Percentiles rank a stretch among this genome's conserved stretches.
phyloP scores from a whole-genome alignment of 2,113 vertebrate genomes.

The Dasyprocta punctata region DNA sequence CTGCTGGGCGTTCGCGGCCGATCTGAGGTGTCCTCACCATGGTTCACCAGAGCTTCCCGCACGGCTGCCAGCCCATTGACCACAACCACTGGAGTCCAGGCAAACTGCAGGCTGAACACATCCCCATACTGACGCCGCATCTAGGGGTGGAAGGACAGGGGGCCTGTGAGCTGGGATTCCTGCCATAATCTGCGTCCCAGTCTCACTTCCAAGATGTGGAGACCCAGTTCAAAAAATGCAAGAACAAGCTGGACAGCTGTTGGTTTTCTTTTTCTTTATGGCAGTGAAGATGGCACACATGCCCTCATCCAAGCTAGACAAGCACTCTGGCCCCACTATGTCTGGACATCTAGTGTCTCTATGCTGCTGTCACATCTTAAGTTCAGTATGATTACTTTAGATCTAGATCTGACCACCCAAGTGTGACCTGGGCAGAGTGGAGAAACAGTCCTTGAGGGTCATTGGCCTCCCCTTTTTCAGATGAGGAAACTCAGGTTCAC shows the following conservation, averaged over 20 bases:
- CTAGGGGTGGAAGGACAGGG: background rate
- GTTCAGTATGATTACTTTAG: background rate
- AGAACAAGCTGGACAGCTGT: background rate
- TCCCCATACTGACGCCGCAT: background rate
- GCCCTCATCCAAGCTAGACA: too few relatives aligned
- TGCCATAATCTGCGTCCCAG: background rate
- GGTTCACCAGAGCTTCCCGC: background rate
- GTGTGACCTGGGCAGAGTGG: background rate
- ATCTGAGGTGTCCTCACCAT: background rate
- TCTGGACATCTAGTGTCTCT: background rate
- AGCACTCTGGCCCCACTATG: too few relatives aligned
- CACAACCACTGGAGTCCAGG: background rate
- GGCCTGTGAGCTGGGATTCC: background rate
- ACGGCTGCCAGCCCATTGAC: background rate
- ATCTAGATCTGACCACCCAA: background rate
- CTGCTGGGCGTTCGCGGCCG: background rate
- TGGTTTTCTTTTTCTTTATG: background rate
- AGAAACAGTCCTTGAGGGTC: background rate
- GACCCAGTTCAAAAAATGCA: background rate
- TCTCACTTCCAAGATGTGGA: background rate
- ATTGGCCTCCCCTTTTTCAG: background rate
- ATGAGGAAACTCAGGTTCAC: background rate
- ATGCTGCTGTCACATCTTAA: too few relatives aligned
- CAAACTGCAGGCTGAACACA: background rate
- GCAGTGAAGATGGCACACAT: background rate